Percentiles rank a stretch among this genome's conserved stretches.
These are phyloP conservation scores for Zophobas morio DNA, from an alignment of 1,140 invertebrate species.

Conservation along the genomic window DNA sequence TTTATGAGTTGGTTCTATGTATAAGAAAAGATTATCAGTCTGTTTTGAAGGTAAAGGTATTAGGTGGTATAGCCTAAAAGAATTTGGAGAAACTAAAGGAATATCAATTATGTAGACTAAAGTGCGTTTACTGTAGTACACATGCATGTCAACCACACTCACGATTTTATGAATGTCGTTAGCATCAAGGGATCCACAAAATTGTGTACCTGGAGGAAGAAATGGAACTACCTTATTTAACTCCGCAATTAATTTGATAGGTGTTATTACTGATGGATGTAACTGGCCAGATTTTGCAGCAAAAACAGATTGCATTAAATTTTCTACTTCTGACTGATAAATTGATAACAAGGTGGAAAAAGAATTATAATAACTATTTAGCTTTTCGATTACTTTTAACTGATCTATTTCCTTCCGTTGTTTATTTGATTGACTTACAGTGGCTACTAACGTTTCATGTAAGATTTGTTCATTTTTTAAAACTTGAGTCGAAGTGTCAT, in stretches of 20 bases:
- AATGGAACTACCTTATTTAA: neutral
- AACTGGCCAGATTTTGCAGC: constrained; percentile 4
- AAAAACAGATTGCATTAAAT: neutral
- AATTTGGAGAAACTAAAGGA: neutral
- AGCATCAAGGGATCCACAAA: neutral
- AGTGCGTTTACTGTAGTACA: neutral
- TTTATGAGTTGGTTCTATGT: neutral
- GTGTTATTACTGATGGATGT: neutral
- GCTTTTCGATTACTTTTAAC: neutral
- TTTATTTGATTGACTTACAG: neutral
- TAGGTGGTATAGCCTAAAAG: neutral
- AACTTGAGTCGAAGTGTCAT: neutral
- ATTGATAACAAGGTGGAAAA: neutral
- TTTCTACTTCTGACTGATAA: neutral
- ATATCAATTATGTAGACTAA: neutral
- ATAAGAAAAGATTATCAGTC: neutral
- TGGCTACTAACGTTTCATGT: no score
- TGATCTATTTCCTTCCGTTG: neutral
- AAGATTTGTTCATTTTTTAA: neutral
- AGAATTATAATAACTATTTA: neutral
- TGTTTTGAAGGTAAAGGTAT: constrained; percentile 7
- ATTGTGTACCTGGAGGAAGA: neutral
- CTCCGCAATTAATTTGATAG: neutral
- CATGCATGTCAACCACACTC: constrained; percentile 3
- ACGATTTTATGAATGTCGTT: constrained; percentile 1